These are phyloP conservation scores for Cephus nigrinus DNA, from an alignment of 2,888 invertebrate genomes.

Conservation along the genomic window DNA sequence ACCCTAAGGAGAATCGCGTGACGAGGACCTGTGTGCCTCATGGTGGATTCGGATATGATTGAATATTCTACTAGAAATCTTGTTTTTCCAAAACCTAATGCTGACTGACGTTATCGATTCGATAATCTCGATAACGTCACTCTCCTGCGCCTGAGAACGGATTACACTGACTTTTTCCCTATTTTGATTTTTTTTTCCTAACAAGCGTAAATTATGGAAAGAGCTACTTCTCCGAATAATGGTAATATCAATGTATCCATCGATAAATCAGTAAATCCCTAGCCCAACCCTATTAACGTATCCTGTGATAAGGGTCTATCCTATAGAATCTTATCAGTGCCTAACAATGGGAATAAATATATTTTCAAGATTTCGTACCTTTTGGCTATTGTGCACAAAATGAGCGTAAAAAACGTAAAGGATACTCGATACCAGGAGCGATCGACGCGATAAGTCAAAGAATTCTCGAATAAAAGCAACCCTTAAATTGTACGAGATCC, in stretches of 20 bases:
- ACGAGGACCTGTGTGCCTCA: background rate
- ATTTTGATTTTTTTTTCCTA: background rate
- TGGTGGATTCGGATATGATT: background rate
- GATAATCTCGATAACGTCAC: background rate
- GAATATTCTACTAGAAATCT: background rate
- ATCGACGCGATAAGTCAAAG: slow-evolving; percentile 38
- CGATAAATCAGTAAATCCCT: background rate
- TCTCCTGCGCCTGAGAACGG: background rate
- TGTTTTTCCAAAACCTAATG: background rate
- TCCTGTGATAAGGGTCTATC: background rate
- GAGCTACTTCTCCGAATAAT: background rate
- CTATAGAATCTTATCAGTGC: background rate
- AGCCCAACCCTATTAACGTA: background rate
- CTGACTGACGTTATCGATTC: background rate
- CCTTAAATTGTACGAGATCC: slow-evolving; percentile 28
- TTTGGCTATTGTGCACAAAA: background rate
- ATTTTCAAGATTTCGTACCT: background rate
- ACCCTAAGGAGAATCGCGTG: background rate
- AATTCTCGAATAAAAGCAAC: background rate
- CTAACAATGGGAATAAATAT: background rate
- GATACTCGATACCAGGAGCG: slow-evolving; percentile 11
- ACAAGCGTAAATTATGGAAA: background rate
- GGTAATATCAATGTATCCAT: background rate
- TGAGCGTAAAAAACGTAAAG: background rate
- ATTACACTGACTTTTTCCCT: background rate